phyloP scores from a whole-genome alignment of 2,888 invertebrate genomes.

The Tenthredo amoena region DNA sequence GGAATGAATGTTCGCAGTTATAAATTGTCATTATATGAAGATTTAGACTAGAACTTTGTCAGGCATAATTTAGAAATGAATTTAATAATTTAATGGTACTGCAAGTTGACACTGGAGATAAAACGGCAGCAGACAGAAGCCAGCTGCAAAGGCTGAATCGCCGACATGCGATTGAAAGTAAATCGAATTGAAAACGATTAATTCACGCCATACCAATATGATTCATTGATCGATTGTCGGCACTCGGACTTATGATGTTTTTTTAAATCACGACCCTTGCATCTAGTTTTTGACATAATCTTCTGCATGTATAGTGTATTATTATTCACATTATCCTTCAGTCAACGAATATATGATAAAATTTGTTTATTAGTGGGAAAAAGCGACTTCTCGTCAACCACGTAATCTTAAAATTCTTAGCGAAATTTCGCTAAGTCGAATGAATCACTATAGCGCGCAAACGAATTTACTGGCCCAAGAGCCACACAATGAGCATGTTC shows the following conservation, averaged over 20 bases:
- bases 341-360: neutral
- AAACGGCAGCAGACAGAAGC: conserved; percentile 33
- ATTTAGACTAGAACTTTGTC: conserved; percentile 5
- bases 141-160: neutral
- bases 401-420: neutral
- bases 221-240: neutral
- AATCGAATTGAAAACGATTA: neutral
- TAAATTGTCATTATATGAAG: conserved; percentile 24
- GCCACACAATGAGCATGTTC: neutral
- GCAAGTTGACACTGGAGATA: conserved; percentile 36
- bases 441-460: neutral
- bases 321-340: neutral
- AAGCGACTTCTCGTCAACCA: too few species aligned
- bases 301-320: neutral
- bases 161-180: neutral
- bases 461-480: neutral
- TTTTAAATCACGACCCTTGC: neutral
- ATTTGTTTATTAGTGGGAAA: neutral
- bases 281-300: neutral
- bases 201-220: neutral
- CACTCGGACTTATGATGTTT: neutral
- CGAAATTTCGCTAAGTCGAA: neutral
- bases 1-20: conserved; percentile 13
- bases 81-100: conserved; percentile 8
- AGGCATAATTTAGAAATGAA: conserved; percentile 19